Evolutionary conservation across 2,113 vertebrate species (phyloP).

Genomic region (Microcebus murinus): DNA sequence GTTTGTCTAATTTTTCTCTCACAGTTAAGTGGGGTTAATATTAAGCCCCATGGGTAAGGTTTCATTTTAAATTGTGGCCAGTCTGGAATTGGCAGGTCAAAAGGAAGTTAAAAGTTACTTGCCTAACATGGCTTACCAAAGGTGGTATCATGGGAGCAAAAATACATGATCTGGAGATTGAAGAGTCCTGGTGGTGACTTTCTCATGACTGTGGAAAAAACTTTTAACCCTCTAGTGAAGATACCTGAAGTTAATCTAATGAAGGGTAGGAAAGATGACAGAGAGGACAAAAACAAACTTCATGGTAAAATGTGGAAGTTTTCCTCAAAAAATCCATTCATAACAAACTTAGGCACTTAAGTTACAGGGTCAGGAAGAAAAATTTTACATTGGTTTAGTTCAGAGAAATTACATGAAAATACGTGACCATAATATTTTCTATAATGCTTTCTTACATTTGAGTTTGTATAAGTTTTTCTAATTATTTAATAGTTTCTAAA

Average conservation of each 20-base stretch:
- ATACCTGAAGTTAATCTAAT: not conserved
- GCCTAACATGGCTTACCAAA: not conserved
- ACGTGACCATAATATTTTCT: not conserved
- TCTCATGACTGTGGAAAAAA: not conserved
- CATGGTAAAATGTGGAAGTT: not conserved
- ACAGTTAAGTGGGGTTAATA: not conserved
- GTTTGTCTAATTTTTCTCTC: not conserved
- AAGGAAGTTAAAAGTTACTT: constrained; percentile 12
- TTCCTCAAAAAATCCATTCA: not conserved
- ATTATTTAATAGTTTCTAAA: not conserved
- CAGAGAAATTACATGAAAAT: not conserved
- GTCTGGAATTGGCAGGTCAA: not conserved
- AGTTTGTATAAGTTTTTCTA: not conserved
- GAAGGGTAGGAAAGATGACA: not conserved
- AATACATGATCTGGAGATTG: not conserved
- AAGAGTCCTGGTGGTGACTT: not conserved
- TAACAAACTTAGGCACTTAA: not conserved
- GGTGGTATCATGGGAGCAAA: not conserved
- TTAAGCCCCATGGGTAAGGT: not conserved
- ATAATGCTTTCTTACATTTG: not conserved
- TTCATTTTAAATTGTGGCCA: constrained; percentile 10
- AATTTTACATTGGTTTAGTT: not conserved
- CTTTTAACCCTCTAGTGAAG: not conserved
- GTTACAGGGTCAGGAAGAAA: not conserved
- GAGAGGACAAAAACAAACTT: not conserved